phyloP scores from a whole-genome alignment of 2,797 vertebrate species.

The Falco berigora region DNA sequence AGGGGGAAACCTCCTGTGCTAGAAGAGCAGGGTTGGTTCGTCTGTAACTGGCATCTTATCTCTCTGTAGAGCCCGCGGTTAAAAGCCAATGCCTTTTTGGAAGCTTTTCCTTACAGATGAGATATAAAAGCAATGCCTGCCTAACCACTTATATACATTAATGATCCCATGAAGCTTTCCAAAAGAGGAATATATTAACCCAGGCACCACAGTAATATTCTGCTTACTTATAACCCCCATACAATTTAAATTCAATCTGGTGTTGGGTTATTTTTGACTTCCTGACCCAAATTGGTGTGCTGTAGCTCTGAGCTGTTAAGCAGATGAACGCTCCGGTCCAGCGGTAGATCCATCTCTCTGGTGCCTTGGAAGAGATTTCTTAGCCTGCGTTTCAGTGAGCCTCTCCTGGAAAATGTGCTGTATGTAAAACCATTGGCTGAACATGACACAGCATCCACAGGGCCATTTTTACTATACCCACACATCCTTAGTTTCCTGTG shows the following conservation, averaged over 20 bases:
- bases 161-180: not conserved
- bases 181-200: slow-evolving; percentile 34
- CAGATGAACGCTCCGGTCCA: not conserved
- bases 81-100: slow-evolving; percentile 22
- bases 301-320: slow-evolving; percentile 31
- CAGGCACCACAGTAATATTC: not conserved
- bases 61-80: not conserved
- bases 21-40: not conserved
- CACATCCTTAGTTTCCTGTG: not conserved
- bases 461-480: slow-evolving; percentile 3
- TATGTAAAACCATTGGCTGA: not conserved
- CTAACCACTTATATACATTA: slow-evolving; percentile 18
- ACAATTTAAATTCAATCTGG: slow-evolving; percentile 24
- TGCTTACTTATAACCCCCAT: not conserved
- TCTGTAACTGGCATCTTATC: not conserved
- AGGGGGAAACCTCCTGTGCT: not conserved
- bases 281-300: slow-evolving; percentile 4
- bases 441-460: not conserved
- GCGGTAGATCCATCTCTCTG: not conserved
- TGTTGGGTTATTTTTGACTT: slow-evolving; percentile 32
- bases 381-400: not conserved
- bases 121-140: not conserved
- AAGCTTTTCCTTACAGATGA: slow-evolving; percentile 17
- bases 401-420: not conserved
- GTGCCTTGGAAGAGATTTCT: slow-evolving; percentile 13